Base-by-base conservation (phyloP, 2,113 vertebrate species). In the Melanocharis versteri region DNA sequence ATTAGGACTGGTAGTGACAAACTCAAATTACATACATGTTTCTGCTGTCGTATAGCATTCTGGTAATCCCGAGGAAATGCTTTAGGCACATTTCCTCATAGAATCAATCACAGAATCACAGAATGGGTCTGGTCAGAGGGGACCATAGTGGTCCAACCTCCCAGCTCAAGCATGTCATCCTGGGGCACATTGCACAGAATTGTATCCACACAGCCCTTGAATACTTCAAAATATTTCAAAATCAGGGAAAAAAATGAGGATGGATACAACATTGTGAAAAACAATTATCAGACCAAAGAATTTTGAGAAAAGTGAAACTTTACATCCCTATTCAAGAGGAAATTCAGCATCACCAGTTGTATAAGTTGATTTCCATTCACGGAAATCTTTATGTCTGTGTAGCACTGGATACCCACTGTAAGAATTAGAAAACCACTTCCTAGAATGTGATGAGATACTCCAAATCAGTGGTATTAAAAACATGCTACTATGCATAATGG, bases 1-100 rank as follows among this genome's bases (percentile, higher is more conserved):
- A 42, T 88, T 33, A 69, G 33, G n/a, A 53, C 8, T 19, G 3
- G 3, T 16, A 48, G 45, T 58, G 23, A 13, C 30, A 56, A 91
- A 75, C 6, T 56, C 24, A 62, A 89, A 69, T 65, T 61, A 42
- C 0, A 0, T 24, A 28, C 1, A 0, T 22, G 10, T 40, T 77
- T 42, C 26, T 72, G 22, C 16, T 77, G 24, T 26, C 13, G 40
- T 50, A 12, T 8, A 61, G 15, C 23, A 53, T 51, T 33, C 37
- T 37, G 23, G 17, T 47, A 48, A 60, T 82, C 60, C 26, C 45
- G 57, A 70, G 24, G 17, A 61, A 75, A 27, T 50, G 6, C 7
- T 57, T 35, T 57, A 37, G 8, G 9, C 35, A 47, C 10, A 35
- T 73, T 85, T 72, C 23, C 21, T 82, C 15, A 45, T 17, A 27